Evolutionary conservation across 2,797 vertebrate species (phyloP), one percentile per base, ranked within the genome.

Genomic region (Xerus rutilus): DNA sequence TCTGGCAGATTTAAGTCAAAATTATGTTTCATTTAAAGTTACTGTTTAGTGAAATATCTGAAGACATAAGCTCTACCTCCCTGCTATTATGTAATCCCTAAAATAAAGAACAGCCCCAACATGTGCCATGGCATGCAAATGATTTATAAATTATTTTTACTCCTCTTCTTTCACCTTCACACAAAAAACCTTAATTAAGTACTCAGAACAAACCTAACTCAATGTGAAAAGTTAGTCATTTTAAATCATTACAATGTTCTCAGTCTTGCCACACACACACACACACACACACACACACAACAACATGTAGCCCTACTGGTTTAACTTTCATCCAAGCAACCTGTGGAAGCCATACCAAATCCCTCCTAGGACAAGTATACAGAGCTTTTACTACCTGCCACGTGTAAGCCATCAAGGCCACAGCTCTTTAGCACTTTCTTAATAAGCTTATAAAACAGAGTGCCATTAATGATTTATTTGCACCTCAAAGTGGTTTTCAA

Each of bases 61-160:
- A 97, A 93, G 95, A 64, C 3, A 64, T 65, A 70, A 95, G 9
- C 18, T 73, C 9, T n/a, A 89, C 21, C 69, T 74, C 82, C 70
- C 86, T 62, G n/a, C 57, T 69, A 25, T 81, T 83, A 65, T 0
- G 0, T 57, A 32, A 82, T 0, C 0, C 83, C 70, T 82, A 78
- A 74, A 92, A 90, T 67, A 78, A 94, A 93, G 78, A 47, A 52
- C 12, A 84, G 72, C 45, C 76, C 79, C 70, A 70, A 84, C 32
- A n/a, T 39, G 72, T 92, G 70, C 0, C 0, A 76, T 45, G 32
- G 96, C 76, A 91, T 72, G 47, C 73, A 52, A 6, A 94, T 64
- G 47, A 96, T 59, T 96, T 95, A 96, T 49, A 91, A 83, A 69
- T 97, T 97, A 39, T 86, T 95, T 97, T 91, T 69, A 28, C 64